Percentiles rank a stretch among this genome's conserved stretches.
Evolutionary conservation across 2,888 invertebrate species (phyloP).

Genomic region (Danaus chrysippus): DNA sequence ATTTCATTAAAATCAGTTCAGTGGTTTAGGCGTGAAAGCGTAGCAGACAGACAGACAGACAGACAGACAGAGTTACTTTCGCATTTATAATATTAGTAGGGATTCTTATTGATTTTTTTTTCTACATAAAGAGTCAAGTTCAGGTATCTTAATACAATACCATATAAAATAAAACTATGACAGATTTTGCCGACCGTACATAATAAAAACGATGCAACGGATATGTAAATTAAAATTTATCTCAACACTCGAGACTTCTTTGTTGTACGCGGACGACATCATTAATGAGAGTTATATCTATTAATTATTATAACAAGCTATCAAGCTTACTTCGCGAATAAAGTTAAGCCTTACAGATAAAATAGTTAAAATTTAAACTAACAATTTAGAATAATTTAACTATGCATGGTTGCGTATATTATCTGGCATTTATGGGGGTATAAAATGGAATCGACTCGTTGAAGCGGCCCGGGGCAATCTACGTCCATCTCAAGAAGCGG

Average conservation of each 20-base stretch:
- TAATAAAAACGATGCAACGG: constrained; percentile 27
- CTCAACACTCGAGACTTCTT: constrained; percentile 22
- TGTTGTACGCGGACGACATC: constrained; percentile 18
- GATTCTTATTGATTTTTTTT: too few species aligned
- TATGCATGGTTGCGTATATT: constrained; percentile 24
- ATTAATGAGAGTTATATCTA: constrained; percentile 3
- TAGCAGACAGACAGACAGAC: too few species aligned
- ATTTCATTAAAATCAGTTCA: too few species aligned
- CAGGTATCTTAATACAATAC: too few species aligned
- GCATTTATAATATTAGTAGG: too few species aligned
- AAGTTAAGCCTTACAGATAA: too few species aligned
- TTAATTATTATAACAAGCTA: neutral
- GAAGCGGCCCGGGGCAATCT: constrained; percentile 38
- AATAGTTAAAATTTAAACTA: neutral
- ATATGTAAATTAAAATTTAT: constrained; percentile 33
- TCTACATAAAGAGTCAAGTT: too few species aligned
- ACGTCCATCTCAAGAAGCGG: constrained; percentile 46
- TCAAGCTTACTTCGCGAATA: too few species aligned
- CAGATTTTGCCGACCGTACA: constrained; percentile 19
- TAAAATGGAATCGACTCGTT: constrained; percentile 20
- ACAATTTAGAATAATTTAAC: constrained; percentile 20
- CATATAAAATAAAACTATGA: too few species aligned
- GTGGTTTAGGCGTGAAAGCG: too few species aligned
- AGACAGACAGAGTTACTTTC: too few species aligned
- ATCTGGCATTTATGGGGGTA: constrained; percentile 29